Percentiles rank a stretch among this genome's conserved stretches.
Evolutionary conservation across 1,140 invertebrate genomes (phyloP).

Genomic region (Theocolax elegans): DNA sequence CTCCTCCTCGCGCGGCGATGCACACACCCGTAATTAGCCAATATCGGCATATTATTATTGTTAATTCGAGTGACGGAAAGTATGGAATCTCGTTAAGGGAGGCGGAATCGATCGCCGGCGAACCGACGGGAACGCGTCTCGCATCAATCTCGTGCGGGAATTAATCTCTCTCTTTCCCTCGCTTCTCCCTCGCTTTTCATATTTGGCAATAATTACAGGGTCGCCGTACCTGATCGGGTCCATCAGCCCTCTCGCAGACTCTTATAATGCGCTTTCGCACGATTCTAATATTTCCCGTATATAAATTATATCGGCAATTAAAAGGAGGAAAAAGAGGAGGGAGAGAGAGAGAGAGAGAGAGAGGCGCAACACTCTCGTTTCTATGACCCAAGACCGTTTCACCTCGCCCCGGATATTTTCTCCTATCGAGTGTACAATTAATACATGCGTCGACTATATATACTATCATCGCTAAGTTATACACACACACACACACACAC

Average conservation of each 20-base stretch:
- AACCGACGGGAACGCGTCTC: slow-evolving; percentile 21
- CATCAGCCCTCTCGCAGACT: slow-evolving; percentile 18
- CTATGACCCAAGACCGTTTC: too few species aligned
- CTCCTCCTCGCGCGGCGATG: not conserved
- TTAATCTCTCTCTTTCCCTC: slow-evolving; percentile 43
- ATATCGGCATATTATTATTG: slow-evolving; percentile 60
- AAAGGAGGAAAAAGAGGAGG: slow-evolving; percentile 47
- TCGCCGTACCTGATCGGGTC: slow-evolving; percentile 34
- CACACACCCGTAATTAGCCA: slow-evolving; percentile 54
- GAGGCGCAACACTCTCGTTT: slow-evolving; percentile 11
- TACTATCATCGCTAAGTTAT: too few species aligned
- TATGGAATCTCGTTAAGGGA: slow-evolving; percentile 60
- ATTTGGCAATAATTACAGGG: slow-evolving; percentile 65
- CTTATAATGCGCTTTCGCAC: slow-evolving; percentile 63
- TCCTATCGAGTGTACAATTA: too few species aligned
- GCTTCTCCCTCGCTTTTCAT: slow-evolving; percentile 61
- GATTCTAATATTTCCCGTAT: slow-evolving; percentile 64
- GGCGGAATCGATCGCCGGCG: slow-evolving; percentile 52
- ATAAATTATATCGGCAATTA: slow-evolving; percentile 65
- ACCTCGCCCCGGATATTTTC: too few species aligned
- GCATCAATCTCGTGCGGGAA: slow-evolving; percentile 43
- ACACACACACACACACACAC: too few species aligned
- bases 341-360: slow-evolving; percentile 2
- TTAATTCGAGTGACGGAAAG: slow-evolving; percentile 57
- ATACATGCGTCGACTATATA: too few species aligned